phyloP scores from a whole-genome alignment of 2,797 vertebrate species.

The Phoebastria nigripes region DNA sequence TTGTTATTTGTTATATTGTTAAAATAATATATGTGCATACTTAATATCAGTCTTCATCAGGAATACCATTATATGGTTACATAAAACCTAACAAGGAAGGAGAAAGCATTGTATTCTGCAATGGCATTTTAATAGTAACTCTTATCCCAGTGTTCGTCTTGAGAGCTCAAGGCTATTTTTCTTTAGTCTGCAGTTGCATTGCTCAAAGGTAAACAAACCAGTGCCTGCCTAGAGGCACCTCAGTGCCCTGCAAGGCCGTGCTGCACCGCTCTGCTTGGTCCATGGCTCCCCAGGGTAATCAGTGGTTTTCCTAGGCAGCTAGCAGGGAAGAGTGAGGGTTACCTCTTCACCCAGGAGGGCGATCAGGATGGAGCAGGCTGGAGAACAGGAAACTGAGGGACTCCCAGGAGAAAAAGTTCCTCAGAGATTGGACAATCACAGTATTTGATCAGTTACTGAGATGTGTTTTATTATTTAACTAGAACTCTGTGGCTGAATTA shows the following conservation, averaged over 20 bases:
- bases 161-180: not conserved
- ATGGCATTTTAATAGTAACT: not conserved
- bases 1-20: not conserved
- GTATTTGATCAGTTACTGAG: not conserved
- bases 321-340: not conserved
- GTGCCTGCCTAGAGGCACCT: not conserved
- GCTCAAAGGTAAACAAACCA: not conserved
- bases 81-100: not conserved
- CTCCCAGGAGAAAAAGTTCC: not conserved
- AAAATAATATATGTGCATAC: constrained; percentile 5
- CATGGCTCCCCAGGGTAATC: not conserved
- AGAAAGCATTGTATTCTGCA: not conserved
- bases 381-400: not conserved
- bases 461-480: not conserved
- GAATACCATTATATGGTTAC: not conserved
- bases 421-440: rapidly evolving
- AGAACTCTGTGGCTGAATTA: not conserved
- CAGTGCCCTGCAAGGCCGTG: not conserved
- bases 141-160: not conserved
- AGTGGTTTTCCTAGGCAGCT: not conserved
- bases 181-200: not conserved
- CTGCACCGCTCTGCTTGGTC: not conserved
- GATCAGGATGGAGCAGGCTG: not conserved
- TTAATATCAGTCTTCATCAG: not conserved
- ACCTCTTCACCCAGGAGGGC: not conserved